Evolutionary conservation across 2,797 vertebrate species (phyloP).

Genomic region (Chrysolophus pictus): DNA sequence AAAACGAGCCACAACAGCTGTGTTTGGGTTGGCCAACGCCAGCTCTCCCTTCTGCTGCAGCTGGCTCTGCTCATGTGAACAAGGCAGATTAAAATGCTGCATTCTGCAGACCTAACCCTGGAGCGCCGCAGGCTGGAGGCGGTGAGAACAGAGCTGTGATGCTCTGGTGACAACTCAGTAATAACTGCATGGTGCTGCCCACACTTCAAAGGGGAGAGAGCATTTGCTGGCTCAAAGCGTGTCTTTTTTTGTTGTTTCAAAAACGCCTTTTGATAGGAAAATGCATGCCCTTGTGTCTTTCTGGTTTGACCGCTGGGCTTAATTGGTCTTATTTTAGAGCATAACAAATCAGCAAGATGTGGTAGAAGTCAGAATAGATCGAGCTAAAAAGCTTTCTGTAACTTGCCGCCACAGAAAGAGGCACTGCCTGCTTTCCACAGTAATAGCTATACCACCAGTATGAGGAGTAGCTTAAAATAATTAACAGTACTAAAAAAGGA

Average conservation of each 20-base stretch:
- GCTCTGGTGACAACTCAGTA: constrained; percentile 22
- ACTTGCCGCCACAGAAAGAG: constrained; percentile 29
- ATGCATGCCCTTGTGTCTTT: constrained; percentile 1
- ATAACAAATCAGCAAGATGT: constrained; percentile 56
- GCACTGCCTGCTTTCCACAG: constrained; percentile 46
- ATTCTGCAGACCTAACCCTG: neutral
- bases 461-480: constrained; percentile 57
- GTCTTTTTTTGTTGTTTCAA: constrained; percentile 1
- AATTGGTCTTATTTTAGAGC: constrained; percentile 50
- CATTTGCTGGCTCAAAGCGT: neutral
- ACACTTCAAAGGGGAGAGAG: constrained; percentile 24
- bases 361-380: constrained; percentile 45
- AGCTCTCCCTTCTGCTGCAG: neutral
- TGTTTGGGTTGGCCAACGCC: constrained; percentile 65
- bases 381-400: constrained; percentile 50
- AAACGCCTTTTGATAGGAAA: constrained; percentile 39
- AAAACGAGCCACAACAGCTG: constrained; percentile 48
- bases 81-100: constrained; percentile 39
- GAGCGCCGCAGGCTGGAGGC: neutral
- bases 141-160: neutral
- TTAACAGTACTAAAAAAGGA: constrained; percentile 53
- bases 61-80: neutral
- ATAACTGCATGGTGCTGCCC: neutral
- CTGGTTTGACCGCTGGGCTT: constrained; percentile 44
- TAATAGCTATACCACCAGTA: constrained; percentile 36